Evolutionary conservation across 1,140 invertebrate genomes (phyloP).

Genomic region (Cydia amplana): DNA sequence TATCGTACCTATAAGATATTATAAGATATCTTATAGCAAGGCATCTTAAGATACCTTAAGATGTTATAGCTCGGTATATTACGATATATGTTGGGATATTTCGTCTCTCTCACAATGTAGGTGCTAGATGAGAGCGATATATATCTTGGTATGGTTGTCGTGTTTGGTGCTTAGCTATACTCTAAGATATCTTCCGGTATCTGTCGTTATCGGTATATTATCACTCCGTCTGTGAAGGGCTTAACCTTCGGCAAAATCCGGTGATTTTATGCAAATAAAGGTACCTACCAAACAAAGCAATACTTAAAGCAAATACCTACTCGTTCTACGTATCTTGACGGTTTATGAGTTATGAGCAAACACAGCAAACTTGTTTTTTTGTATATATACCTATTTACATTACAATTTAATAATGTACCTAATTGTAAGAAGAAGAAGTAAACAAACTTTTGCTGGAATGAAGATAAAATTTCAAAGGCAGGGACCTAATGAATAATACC

Average conservation of each 20-base stretch:
- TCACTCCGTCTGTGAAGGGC: too few relatives aligned
- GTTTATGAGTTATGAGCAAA: slow-evolving; percentile 3
- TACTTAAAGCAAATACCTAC: neutral
- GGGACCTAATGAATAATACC: neutral
- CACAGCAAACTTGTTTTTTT: neutral
- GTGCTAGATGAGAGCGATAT: too few relatives aligned
- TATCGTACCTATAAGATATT: too few relatives aligned
- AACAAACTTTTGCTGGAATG: neutral
- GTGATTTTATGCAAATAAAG: neutral
- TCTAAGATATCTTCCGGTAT: too few relatives aligned
- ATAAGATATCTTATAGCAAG: too few relatives aligned
- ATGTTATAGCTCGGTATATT: too few relatives aligned
- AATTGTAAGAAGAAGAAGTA: neutral
- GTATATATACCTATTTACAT: neutral
- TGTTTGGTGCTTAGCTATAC: too few relatives aligned
- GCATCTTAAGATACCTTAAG: too few relatives aligned
- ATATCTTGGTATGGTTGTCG: too few relatives aligned
- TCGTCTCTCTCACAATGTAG: too few relatives aligned
- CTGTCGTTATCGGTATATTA: too few relatives aligned
- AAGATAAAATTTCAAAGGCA: neutral
- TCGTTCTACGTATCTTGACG: neutral
- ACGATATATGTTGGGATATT: too few relatives aligned
- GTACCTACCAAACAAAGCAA: neutral
- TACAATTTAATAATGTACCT: slow-evolving; percentile 11
- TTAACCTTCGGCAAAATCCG: neutral